Evolutionary conservation across 1,140 invertebrate species (phyloP), one percentile per base, ranked within the genome.

Genomic region (Platorchestia sp.): DNA sequence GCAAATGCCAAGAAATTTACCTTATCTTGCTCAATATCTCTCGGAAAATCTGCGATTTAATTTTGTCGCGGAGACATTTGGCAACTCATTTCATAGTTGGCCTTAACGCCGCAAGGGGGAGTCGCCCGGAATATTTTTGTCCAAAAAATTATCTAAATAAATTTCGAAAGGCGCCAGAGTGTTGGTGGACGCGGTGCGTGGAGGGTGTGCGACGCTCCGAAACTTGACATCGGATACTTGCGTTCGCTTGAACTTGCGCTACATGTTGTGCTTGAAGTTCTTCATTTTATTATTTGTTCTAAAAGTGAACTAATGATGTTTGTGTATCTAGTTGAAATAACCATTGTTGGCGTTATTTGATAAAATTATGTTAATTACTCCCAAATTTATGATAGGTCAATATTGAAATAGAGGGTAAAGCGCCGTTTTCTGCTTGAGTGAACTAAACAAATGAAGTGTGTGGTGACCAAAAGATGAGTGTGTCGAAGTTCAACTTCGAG

Each of bases 121-220:
- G 95, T 95, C 86, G 96, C 95, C 95, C 95, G 95, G 96, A 96
- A 96, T 96, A 96, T 96, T 96, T 96, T 96, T 96, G 96, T 96
- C 95, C 96, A 96, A 96, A 96, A 96, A 96, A 96, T 96, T 96
- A 96, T 96, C 96, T 96, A 96, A 96, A 96, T 96, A 96, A 96
- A 96, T 96, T 96, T 96, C 95, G 96, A 96, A 96, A 96, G 96
- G 96, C 96, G 96, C 96, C 96, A 96, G 96, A 96, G 96, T 96
- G 96, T 95, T 96, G 87, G 95, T 95, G 95, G 95, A 95, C 96
- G 95, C 95, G 96, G 96, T 96, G 95, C 95, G 96, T 41, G 96
- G 95, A 95, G 95, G 95, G 91, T 95, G 95, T 95, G 86, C 86
- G 96, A 93, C 91, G 91, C 91, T 93, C 91, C 91, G 43, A 40